These are phyloP conservation scores for Epizoanthus ramosus DNA, from an alignment of 92 coral and sea anemone species.

Conservation along the genomic window DNA sequence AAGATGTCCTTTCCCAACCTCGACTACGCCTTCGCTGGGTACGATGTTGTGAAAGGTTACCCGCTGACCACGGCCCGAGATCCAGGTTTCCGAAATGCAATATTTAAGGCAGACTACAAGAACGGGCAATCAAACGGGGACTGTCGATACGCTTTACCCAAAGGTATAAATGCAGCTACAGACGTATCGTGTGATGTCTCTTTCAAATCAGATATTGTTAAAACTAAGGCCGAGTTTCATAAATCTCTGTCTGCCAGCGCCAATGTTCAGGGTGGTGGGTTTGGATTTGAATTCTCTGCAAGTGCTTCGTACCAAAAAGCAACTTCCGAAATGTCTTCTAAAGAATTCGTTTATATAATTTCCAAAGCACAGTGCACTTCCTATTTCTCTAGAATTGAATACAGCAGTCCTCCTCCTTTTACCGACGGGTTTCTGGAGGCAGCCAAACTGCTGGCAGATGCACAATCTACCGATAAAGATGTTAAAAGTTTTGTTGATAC, in stretches of 20 bases:
- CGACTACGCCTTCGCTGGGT: too few relatives aligned
- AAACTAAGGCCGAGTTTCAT: slow-evolving; percentile 6
- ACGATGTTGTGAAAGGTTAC: too few relatives aligned
- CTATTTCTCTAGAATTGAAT: slow-evolving; percentile 47
- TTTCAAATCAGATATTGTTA: slow-evolving; percentile 9
- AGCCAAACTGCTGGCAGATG: slow-evolving; percentile 36
- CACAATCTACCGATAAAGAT: slow-evolving; percentile 16
- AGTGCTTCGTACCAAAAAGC: slow-evolving; percentile 49
- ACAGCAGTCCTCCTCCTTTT: slow-evolving; percentile 40
- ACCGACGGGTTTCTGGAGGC: slow-evolving; percentile 35
- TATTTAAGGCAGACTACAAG: slow-evolving; percentile 24
- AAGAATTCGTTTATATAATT: slow-evolving; percentile 47
- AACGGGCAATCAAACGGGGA: slow-evolving; percentile 19
- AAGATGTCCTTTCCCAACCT: too few relatives aligned
- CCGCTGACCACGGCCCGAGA: slow-evolving; percentile 25
- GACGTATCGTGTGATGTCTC: slow-evolving; percentile 29
- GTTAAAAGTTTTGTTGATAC: slow-evolving; percentile 38
- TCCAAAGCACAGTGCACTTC: slow-evolving; percentile 52
- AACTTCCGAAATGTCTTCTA: slow-evolving; percentile 51
- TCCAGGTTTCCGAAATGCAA: slow-evolving; percentile 30
- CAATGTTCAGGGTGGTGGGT: slow-evolving; percentile 38
- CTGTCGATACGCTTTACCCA: slow-evolving; percentile 18
- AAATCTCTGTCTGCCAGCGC: slow-evolving; percentile 24
- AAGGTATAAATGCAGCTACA: slow-evolving; percentile 24
- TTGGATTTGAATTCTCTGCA: slow-evolving; percentile 55